Base-by-base conservation (phyloP, 1,140 invertebrate genomes). In the Coelopa frigida region DNA sequence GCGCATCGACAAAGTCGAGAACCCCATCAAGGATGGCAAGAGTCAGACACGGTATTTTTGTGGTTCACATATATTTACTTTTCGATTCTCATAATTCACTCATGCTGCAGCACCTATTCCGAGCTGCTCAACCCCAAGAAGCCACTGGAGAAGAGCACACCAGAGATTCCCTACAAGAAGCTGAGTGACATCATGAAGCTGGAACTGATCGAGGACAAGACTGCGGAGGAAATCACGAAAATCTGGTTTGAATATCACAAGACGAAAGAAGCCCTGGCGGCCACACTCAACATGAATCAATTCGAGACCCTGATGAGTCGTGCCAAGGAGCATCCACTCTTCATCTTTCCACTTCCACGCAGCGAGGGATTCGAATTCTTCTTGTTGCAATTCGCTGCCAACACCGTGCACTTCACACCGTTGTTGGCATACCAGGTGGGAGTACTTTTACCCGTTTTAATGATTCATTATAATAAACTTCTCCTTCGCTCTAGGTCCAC, bases 341-440 rank as follows among this genome's bases (percentile, higher is more conserved):
- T 95, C 71, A 49, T 95, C 20, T 78, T 92, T 51, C 85, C 90
- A 5, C 56, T 95, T 29, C 89, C 89, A 4, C 73, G 87, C 51
- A 75, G 80, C 17, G 78, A 87, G 58, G 90, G 91, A 11, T 94
- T 89, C 70, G 91, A 95, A 70, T 94, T 93, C 60, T 82, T 92
- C 44, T 74, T 94, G 67, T 77, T 78, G 49, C 89, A 94, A 69
- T 84, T 84, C 72, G 72, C 76, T 54, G 78, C 69, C 27, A 83
- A 82, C 54, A 78, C 85, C 54, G 78, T 89, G 4, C 89, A 93
- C 64, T 91, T 94, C 67, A 94, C 90, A 5, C 84, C 89, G 5
- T 71, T 95, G 10, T 71, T 90, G 12, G 87, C 85, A 69, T 94
- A 86, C 68, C 90, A 89, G 75, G 82, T 84, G 60, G 54, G 52